phyloP scores from a whole-genome alignment of 2,888 invertebrate genomes.

The Dioctria linearis region DNA sequence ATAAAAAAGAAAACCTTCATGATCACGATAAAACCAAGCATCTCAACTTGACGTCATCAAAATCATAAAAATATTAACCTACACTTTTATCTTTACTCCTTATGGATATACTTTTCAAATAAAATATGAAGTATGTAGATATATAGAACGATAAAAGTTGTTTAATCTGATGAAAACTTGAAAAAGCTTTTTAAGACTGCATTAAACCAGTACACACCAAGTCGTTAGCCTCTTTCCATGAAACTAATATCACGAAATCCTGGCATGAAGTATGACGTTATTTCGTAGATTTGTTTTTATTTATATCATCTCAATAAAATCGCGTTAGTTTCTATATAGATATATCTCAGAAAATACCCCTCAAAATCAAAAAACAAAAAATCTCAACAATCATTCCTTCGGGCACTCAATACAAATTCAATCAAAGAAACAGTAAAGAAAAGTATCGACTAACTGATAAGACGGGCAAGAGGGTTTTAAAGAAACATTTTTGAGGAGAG shows the following conservation, averaged over 20 bases:
- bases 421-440: constrained; percentile 28
- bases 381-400: constrained; percentile 38
- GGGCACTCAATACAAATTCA: constrained; percentile 32
- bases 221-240: not conserved
- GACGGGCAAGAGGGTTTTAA: not conserved
- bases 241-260: not conserved
- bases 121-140: not conserved
- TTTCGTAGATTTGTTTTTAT: constrained; percentile 26
- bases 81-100: not conserved
- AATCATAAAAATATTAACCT: not conserved
- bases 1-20: not conserved
- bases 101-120: not conserved
- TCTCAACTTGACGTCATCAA: not conserved
- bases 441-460: not conserved
- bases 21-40: not conserved
- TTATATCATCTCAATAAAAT: constrained; percentile 1
- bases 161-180: constrained; percentile 25
- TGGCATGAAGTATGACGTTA: not conserved
- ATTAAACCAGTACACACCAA: not conserved
- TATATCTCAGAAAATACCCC: not conserved
- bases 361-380: not conserved
- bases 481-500: not conserved
- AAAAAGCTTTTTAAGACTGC: constrained; percentile 24
- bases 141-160: not conserved
- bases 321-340: constrained; percentile 15